A percentile compares a stretch with the other conserved stretches of the same genome.
phyloP scores from a whole-genome alignment of 2,797 vertebrate genomes.

The Cygnus olor region DNA sequence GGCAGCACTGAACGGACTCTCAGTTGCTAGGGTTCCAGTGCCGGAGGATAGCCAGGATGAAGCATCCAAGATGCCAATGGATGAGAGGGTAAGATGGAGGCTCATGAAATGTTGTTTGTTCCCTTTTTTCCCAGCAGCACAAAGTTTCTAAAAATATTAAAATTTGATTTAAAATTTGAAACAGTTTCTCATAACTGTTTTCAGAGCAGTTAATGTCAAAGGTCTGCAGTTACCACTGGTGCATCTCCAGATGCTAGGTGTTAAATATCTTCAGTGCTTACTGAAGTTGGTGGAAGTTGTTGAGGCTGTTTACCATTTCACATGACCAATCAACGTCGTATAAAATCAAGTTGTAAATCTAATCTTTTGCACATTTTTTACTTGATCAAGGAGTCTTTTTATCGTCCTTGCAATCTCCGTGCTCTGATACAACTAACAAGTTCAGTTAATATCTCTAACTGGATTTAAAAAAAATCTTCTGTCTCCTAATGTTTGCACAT shows the following conservation, averaged over 20 bases:
- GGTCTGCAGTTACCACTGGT: background rate
- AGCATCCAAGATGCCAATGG: constrained; percentile 86
- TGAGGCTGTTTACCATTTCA: background rate
- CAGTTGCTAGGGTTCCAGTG: constrained; percentile 88
- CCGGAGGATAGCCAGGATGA: constrained; percentile 87
- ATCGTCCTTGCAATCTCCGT: background rate
- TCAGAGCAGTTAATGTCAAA: background rate
- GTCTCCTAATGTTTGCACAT: background rate
- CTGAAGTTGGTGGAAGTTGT: background rate
- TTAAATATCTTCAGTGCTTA: background rate
- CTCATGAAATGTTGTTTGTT: background rate
- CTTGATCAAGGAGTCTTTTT: background rate
- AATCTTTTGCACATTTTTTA: background rate
- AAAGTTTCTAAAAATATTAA: background rate
- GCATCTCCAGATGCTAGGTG: background rate
- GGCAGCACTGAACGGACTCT: constrained; percentile 93
- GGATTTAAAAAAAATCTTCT: background rate
- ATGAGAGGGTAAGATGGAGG: constrained; percentile 89
- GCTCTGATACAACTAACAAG: background rate
- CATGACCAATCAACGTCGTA: background rate
- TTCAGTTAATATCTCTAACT: background rate
- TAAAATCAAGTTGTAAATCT: background rate
- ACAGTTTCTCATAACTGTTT: background rate
- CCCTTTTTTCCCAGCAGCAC: background rate
- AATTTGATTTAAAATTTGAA: background rate